Base-by-base conservation (phyloP, 1,140 invertebrate species). In the Pectinophora gossypiella region DNA sequence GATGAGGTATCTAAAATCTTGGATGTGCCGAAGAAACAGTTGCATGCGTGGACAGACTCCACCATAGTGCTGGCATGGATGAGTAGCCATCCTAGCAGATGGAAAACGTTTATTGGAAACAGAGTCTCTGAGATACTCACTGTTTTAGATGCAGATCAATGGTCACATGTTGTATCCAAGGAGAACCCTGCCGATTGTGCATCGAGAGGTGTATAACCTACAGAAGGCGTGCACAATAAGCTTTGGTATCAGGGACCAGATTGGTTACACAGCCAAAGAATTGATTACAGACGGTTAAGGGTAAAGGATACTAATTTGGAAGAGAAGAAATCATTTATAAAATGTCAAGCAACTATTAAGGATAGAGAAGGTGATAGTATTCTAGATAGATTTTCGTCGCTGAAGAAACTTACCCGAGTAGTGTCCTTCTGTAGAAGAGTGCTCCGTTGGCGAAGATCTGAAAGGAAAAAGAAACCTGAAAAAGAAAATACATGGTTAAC, bases 101-200 rank as follows among this genome's bases (percentile, higher is more conserved):
- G 64, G 19, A 48, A 32, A 21, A 48, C 22, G 3, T 48, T 48
- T 32, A 32, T 48, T 13, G 47, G 20, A 10, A 48, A 64, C 66
- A 45, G 79, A 12, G 73, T 86, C 0, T 16, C 63, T 1, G 45
- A 65, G 55, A 83, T 85, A 21, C 64, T 64, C 50, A 40, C 48
- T 19, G 48, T 59, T 15, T 54, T 60, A 5, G 19, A 36, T 22
- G n/a, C 35, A 4, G 27, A 40, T 4, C 18, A 73, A 12, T 89
- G 85, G 89, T n/a, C 19, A 20, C 76, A 89, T 57, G 65, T 88
- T 15, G 13, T 15, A 4, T 38, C 36, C 13, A 20, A 50, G 15
- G 44, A 73, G 2, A 89, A 90, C 62, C 78, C 81, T n/a, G 80
- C 79, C 1, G 85, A 89, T 63, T 43, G 58, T 0, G 21, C 66